phyloP scores from a whole-genome alignment of 1,140 invertebrate species.

The Penaeus japonicus region DNA sequence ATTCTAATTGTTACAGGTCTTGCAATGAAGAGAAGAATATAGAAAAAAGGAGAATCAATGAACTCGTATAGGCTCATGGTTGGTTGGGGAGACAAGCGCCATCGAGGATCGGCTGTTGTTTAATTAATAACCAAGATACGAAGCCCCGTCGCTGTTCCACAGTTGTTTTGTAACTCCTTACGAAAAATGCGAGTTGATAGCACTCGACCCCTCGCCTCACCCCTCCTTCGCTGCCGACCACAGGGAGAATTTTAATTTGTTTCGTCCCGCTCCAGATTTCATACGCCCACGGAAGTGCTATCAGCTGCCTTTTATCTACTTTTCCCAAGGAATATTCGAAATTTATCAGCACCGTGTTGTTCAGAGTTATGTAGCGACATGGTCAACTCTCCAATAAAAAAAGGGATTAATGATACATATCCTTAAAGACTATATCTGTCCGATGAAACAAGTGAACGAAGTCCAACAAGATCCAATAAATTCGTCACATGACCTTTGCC shows the following conservation, averaged over 20 bases:
- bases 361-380: no score
- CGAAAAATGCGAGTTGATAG: not conserved
- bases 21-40: no score
- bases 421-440: no score
- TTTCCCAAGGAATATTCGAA: no score
- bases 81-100: not conserved
- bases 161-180: slow-evolving; percentile 6
- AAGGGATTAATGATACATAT: no score
- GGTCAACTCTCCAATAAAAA: no score
- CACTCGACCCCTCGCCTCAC: not conserved
- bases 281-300: no score
- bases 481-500: not conserved
- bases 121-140: not conserved
- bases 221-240: not conserved
- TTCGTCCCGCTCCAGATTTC: not conserved
- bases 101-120: not conserved
- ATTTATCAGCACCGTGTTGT: no score
- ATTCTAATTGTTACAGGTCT: no score
- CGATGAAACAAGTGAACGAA: not conserved
- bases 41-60: no score
- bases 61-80: not conserved
- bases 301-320: no score
- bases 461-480: not conserved
- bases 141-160: not conserved
- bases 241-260: not conserved